phyloP scores from a whole-genome alignment of 2,797 vertebrate genomes.

The Taenioides sp. region DNA sequence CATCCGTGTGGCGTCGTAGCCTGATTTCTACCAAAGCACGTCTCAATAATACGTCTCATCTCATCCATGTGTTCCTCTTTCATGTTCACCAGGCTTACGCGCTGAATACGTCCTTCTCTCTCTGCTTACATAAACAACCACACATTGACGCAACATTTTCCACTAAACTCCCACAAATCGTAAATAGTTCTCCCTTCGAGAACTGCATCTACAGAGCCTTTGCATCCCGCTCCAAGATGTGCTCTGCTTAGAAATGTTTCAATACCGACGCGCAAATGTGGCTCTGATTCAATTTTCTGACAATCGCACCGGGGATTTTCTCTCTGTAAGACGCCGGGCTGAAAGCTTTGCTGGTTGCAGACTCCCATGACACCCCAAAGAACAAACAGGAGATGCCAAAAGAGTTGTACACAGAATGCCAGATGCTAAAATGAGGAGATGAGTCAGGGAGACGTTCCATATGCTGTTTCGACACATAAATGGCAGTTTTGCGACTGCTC shows the following conservation, averaged over 20 bases:
- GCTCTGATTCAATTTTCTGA: conserved; percentile 64
- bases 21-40: not conserved
- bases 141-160: conserved; percentile 43
- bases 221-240: conserved; percentile 50
- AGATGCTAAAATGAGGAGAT: conserved; percentile 36
- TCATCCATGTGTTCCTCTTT: not conserved
- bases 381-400: conserved; percentile 51
- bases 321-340: conserved; percentile 45
- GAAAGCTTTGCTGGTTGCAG: conserved; percentile 61
- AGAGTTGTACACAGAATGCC: conserved; percentile 38
- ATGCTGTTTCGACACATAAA: conserved; percentile 25
- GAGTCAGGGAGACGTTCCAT: conserved; percentile 22
- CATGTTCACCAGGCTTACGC: conserved; percentile 2
- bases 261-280: conserved; percentile 49
- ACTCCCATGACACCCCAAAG: conserved; percentile 47
- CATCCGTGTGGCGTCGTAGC: not conserved
- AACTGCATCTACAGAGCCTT: conserved; percentile 40
- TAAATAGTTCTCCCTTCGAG: conserved; percentile 46
- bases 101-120: conserved; percentile 23
- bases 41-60: not conserved
- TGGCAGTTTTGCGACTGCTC: conserved; percentile 4
- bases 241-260: conserved; percentile 53
- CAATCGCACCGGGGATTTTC: conserved; percentile 60
- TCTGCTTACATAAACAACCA: conserved; percentile 35
- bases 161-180: conserved; percentile 53